Evolutionary conservation across 2,113 vertebrate species (phyloP).

Genomic region (Syngnathus scovelli): DNA sequence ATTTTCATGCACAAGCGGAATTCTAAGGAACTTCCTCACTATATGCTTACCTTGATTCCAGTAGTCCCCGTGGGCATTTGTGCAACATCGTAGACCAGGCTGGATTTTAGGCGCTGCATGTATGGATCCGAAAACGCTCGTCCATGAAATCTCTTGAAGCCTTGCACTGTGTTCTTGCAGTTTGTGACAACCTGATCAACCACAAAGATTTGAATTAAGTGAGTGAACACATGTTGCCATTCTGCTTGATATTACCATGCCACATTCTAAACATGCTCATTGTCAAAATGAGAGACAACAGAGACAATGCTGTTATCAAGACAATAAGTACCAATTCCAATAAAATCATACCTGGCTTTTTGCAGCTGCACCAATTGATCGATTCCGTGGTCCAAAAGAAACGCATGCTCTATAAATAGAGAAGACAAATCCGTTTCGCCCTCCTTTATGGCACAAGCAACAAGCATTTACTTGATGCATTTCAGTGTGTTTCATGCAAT

Average conservation of each 20-base stretch:
- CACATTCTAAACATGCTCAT: not conserved
- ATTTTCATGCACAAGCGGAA: no score
- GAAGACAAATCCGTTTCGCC: constrained; percentile 6
- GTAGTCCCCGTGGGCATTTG: constrained; percentile 86
- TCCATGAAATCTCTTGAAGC: constrained; percentile 96
- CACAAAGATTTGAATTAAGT: not conserved
- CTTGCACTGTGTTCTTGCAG: constrained; percentile 95
- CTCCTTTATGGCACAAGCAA: not conserved
- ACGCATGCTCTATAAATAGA: constrained; percentile 80
- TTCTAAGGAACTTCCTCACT: not conserved
- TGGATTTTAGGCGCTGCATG: constrained; percentile 84
- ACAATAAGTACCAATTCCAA: not conserved
- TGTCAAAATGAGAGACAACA: constrained; percentile 1
- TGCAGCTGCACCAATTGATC: constrained; percentile 90
- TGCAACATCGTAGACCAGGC: constrained; percentile 86
- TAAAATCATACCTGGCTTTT: constrained; percentile 87
- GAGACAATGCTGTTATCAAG: not conserved
- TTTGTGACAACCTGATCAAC: constrained; percentile 84
- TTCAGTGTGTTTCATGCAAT: not conserved
- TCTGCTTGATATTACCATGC: not conserved
- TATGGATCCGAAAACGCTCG: constrained; percentile 89
- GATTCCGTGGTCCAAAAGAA: constrained; percentile 92
- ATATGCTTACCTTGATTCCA: constrained; percentile 83
- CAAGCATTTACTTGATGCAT: not conserved
- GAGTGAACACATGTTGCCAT: not conserved